Percentiles rank a stretch among this genome's conserved stretches.
These are phyloP conservation scores for Scaptomyza cyrtandrae DNA, from an alignment of 2,888 invertebrate species.

Conservation along the genomic window DNA sequence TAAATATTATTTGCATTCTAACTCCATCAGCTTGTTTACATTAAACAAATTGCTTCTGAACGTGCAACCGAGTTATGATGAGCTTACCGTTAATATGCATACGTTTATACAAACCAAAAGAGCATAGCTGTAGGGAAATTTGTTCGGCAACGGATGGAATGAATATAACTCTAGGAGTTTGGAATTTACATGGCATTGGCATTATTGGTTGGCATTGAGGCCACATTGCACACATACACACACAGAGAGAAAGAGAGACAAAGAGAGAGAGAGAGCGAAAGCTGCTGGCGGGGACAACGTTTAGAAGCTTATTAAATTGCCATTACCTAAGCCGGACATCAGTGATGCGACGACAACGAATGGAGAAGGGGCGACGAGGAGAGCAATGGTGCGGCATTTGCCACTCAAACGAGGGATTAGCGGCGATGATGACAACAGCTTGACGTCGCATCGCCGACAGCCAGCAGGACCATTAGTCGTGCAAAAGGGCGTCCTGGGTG, in stretches of 20 bases:
- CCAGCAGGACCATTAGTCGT: conserved; percentile 53
- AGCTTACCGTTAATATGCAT: neutral
- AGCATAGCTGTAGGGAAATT: neutral
- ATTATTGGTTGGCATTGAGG: conserved; percentile 18
- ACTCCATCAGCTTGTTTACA: neutral
- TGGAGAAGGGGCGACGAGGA: conserved; percentile 11
- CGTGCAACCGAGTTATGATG: neutral
- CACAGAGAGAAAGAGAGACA: conserved; percentile 1
- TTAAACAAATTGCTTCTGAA: neutral
- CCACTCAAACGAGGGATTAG: conserved; percentile 80
- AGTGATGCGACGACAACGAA: conserved; percentile 16
- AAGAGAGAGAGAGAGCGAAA: neutral
- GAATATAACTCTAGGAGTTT: conserved; percentile 15
- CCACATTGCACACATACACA: neutral
- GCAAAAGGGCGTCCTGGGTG: conserved; percentile 8
- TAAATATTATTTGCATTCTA: neutral
- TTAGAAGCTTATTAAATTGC: conserved; percentile 79
- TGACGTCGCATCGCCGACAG: conserved; percentile 60
- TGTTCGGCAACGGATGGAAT: neutral
- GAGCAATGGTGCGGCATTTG: conserved; percentile 66
- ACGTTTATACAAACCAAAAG: neutral
- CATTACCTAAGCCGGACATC: conserved; percentile 79
- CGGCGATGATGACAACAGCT: conserved; percentile 78
- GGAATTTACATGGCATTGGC: conserved; percentile 14
- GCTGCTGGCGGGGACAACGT: conserved; percentile 32